Percentiles rank a stretch among this genome's conserved stretches.
Evolutionary conservation across 2,797 vertebrate species (phyloP).

Genomic region (Tapera naevia): DNA sequence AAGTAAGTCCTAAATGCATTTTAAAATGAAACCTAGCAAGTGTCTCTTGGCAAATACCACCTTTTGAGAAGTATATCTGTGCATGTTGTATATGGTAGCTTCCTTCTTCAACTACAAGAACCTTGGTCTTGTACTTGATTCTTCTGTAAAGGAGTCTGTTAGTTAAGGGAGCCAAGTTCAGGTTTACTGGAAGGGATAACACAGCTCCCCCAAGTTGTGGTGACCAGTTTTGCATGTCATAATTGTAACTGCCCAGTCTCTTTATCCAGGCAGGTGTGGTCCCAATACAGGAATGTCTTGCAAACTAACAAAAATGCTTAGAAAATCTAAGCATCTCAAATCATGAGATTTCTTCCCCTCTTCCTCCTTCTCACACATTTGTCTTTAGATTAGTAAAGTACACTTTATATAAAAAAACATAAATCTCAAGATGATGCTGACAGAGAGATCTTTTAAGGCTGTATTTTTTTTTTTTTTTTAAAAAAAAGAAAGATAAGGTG

Average conservation of each 20-base stretch:
- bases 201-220: not conserved
- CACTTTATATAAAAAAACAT: too few species aligned
- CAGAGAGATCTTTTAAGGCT: not conserved
- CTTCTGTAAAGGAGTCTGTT: not conserved
- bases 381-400: not conserved
- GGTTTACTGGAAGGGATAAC: not conserved
- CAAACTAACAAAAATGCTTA: not conserved
- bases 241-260: rapidly evolving
- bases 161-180: not conserved
- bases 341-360: not conserved
- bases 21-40: not conserved
- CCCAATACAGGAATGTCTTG: not conserved
- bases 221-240: not conserved
- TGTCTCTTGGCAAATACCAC: not conserved
- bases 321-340: not conserved
- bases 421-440: not conserved
- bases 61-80: not conserved
- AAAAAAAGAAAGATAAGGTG: not conserved
- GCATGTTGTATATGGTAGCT: not conserved
- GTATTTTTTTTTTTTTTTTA: not conserved
- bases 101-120: not conserved
- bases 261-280: not conserved
- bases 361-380: not conserved
- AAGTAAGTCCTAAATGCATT: not conserved
- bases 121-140: not conserved